These are phyloP conservation scores for Manacus vitellinus DNA, from an alignment of 2,113 vertebrate species.

Conservation along the genomic window DNA sequence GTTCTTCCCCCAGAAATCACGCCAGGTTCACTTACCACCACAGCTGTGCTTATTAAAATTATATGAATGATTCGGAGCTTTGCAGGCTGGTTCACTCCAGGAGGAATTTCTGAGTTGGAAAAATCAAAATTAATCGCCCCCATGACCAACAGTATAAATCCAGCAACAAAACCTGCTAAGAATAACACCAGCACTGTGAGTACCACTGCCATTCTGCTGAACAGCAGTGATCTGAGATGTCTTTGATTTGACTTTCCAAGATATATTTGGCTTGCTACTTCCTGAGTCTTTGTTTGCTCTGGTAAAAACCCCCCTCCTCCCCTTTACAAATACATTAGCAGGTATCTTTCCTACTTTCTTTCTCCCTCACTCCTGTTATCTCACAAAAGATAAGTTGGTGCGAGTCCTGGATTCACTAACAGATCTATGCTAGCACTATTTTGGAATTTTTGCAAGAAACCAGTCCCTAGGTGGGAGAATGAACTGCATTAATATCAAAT, in stretches of 20 bases:
- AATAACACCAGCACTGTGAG: conserved; percentile 71
- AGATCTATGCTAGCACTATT: neutral
- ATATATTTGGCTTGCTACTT: conserved; percentile 37
- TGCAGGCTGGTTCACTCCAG: conserved; percentile 68
- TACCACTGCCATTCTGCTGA: conserved; percentile 72
- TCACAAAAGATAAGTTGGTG: neutral
- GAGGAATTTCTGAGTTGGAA: conserved; percentile 81
- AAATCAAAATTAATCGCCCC: conserved; percentile 79
- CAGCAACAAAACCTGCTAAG: conserved; percentile 71
- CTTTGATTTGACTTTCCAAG: conserved; percentile 49
- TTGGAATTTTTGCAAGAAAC: neutral
- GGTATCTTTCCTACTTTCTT: neutral
- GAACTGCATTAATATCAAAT: neutral
- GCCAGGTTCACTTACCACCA: conserved; percentile 76
- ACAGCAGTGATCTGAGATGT: neutral
- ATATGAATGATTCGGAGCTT: conserved; percentile 76
- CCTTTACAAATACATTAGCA: neutral
- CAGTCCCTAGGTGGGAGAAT: neutral
- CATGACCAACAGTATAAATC: conserved; percentile 75
- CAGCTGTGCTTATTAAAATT: conserved; percentile 65
- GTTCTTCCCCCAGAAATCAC: neutral
- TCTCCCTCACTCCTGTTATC: neutral
- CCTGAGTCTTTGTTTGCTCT: conserved; percentile 7
- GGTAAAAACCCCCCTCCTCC: neutral
- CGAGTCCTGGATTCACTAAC: neutral